phyloP scores from a whole-genome alignment of 2,888 invertebrate species.

The Leptopilina myrica region DNA sequence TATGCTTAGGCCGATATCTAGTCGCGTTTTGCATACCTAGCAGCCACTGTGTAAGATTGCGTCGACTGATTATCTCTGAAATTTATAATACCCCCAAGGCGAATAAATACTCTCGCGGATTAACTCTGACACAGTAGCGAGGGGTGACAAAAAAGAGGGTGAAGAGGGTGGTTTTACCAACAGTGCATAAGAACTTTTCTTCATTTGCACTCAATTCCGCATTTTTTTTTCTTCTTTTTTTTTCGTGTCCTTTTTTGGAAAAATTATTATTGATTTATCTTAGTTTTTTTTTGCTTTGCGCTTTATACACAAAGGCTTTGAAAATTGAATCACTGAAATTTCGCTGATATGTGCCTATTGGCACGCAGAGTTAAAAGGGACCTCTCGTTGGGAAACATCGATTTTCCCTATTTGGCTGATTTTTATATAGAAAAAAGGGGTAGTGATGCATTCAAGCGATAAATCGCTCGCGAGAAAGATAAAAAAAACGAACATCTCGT shows the following conservation, averaged over 20 bases:
- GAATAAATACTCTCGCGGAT: conserved; percentile 55
- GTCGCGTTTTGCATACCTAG: conserved; percentile 68
- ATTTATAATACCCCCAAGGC: conserved; percentile 62
- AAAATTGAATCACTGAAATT: no score
- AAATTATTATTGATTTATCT: neutral
- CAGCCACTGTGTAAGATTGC: conserved; percentile 62
- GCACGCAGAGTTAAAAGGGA: no score
- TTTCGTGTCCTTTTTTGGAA: no score
- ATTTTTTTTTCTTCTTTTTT: neutral
- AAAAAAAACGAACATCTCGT: no score
- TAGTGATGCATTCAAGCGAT: no score
- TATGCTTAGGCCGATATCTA: conserved; percentile 75
- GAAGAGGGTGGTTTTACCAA: neutral
- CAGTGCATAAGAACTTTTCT: conserved; percentile 18
- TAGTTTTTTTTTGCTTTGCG: no score
- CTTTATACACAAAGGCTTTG: no score
- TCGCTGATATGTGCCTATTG: no score
- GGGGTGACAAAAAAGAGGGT: conserved; percentile 31
- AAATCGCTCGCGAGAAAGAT: no score
- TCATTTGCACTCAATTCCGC: neutral
- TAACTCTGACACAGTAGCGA: conserved; percentile 41
- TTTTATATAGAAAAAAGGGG: no score
- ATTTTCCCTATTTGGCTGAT: no score
- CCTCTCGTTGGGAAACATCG: no score
- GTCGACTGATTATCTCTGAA: conserved; percentile 59